phyloP scores from a whole-genome alignment of 2,888 invertebrate genomes.

The Agriotes lineatus region DNA sequence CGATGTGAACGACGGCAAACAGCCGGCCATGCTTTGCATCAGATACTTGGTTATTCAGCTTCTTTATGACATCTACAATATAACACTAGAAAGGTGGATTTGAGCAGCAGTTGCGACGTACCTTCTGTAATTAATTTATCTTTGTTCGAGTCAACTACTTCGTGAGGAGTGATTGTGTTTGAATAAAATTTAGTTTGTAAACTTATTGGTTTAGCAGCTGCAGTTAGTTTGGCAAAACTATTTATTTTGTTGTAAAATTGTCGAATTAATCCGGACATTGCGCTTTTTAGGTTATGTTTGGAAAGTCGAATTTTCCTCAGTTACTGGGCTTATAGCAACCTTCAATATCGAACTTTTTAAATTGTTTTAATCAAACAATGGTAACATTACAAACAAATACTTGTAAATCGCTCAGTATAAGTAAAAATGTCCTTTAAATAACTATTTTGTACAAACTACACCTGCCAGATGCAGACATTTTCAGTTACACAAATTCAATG shows the following conservation, averaged over 20 bases:
- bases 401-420: no score
- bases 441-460: no score
- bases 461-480: no score
- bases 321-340: no score
- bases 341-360: no score
- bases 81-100: not conserved
- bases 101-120: no score
- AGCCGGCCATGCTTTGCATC: slow-evolving; percentile 70
- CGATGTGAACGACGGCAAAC: slow-evolving; percentile 86
- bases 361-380: no score
- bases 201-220: no score
- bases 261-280: slow-evolving; percentile 32
- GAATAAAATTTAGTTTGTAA: slow-evolving; percentile 10
- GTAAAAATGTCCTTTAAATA: no score
- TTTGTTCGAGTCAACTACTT: slow-evolving; percentile 58
- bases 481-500: no score
- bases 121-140: slow-evolving; percentile 53
- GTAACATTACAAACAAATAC: no score
- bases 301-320: no score
- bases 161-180: slow-evolving; percentile 51
- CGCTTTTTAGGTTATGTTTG: slow-evolving; percentile 22
- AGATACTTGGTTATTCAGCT: slow-evolving; percentile 75
- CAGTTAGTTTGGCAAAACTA: slow-evolving; percentile 1
- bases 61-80: slow-evolving; percentile 69
- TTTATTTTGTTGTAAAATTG: slow-evolving; percentile 26